Base-by-base conservation (phyloP, 2,113 vertebrate species). In the Indicator maculatus region DNA sequence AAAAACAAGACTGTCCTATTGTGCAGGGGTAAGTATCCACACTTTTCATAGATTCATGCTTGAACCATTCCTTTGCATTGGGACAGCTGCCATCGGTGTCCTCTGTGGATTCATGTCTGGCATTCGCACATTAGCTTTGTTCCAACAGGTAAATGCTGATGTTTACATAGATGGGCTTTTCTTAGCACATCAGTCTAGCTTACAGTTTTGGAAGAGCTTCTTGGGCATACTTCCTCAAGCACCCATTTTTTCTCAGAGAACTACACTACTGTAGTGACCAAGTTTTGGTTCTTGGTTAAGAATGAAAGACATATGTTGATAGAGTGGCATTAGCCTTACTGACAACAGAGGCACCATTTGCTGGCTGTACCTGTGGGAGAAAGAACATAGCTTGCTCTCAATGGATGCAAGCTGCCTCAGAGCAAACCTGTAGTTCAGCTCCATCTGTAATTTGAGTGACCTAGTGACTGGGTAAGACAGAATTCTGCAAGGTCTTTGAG, bases 1-100 rank as follows among this genome's bases (percentile, higher is more conserved):
- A n/a, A 17, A 52, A 61, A 80, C 5, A 33, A 44, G 67, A 7
- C 45, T 63, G 55, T 45, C n/a, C 15, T 76, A 1, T 39, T 93
- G 56, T 65, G 70, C 1, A 7, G 82, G 44, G 63, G 28, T 20
- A 73, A 76, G 26, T 20, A 71, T 5, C 28, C 0, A 0, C 79
- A 56, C 26, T 83, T 5, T 58, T 33, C 33, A 7, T 26, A 41
- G 30, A 74, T 50, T 75, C 38, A 20, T 33, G 26, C 45, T 78
- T 27, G 16, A 73, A 45, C 9, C 5, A 2, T 38, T 87, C 39
- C 21, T 86, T 78, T 47, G 31, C 44, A n/a, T 2, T 0, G 0
- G 45, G 47, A 44, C 26, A 86, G 47, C 44, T 64, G 65, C 41
- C 56, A 28, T 28, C 0, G 1, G 33, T 56, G 38, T 66, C 52